Evolutionary conservation across 2,113 vertebrate genomes (phyloP).

Genomic region (Balaenoptera acutorostrata): DNA sequence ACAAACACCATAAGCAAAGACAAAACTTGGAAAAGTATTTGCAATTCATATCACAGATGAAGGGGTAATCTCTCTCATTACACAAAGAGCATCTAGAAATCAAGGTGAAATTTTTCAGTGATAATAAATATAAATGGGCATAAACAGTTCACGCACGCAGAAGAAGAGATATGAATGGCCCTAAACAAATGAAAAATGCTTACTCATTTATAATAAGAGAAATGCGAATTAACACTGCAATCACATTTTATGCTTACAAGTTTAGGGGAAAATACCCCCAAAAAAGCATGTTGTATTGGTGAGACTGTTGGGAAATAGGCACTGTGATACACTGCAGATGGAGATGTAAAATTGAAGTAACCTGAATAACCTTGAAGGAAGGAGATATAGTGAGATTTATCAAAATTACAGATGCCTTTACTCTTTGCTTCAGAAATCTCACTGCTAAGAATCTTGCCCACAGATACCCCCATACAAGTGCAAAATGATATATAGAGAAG

Average conservation of each 20-base stretch:
- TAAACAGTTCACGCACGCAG: neutral
- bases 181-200: neutral
- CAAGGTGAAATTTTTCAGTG: neutral
- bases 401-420: slow-evolving; percentile 42
- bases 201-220: neutral
- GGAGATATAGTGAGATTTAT: slow-evolving; percentile 17
- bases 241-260: neutral
- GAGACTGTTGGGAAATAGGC: neutral
- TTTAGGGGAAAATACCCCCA: neutral
- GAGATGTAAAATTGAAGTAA: neutral
- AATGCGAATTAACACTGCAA: neutral
- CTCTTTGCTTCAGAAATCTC: neutral
- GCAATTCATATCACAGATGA: neutral
- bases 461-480: neutral
- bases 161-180: neutral
- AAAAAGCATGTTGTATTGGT: neutral
- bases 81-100: neutral
- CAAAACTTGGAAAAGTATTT: slow-evolving; percentile 3
- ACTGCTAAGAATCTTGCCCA: neutral
- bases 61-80: neutral
- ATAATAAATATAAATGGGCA: neutral
- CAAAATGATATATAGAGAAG: slow-evolving; percentile 50
- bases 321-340: neutral
- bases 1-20: neutral
- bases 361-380: slow-evolving; percentile 12